Evolutionary conservation across 2,888 invertebrate species (phyloP).

Genomic region (Stenichneumon culpator): DNA sequence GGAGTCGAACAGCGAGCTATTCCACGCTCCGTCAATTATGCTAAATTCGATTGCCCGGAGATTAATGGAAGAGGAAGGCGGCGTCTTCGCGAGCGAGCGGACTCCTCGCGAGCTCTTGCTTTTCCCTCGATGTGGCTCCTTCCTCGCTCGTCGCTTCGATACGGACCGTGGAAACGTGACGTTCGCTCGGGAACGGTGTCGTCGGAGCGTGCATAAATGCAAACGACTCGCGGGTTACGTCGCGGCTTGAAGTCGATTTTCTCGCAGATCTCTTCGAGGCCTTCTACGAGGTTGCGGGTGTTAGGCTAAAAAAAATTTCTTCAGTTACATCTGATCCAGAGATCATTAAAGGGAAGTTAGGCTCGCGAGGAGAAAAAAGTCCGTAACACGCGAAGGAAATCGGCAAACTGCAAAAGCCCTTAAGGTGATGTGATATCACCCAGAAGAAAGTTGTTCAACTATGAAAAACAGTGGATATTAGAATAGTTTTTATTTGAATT

Average conservation of each 20-base stretch:
- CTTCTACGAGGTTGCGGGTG: background rate
- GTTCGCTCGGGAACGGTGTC: conserved; percentile 73
- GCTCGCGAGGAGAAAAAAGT: no score
- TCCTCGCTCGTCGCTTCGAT: conserved; percentile 61
- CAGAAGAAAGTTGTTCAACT: no score
- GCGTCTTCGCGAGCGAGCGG: conserved; percentile 60
- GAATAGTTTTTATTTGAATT: no score
- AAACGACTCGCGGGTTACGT: conserved; percentile 71
- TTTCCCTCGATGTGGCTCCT: conserved; percentile 64
- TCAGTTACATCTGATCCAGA: background rate
- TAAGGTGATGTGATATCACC: no score
- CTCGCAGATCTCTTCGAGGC: background rate
- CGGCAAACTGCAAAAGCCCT: no score
- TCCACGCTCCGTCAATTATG: conserved; percentile 85
- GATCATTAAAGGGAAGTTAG: no score
- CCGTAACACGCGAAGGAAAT: no score
- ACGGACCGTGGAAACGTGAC: conserved; percentile 75
- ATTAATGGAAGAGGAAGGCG: conserved; percentile 84
- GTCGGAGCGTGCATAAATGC: conserved; percentile 78
- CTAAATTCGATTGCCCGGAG: conserved; percentile 84
- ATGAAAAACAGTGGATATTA: no score
- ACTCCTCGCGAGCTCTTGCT: conserved; percentile 51
- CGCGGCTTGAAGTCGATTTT: conserved; percentile 34
- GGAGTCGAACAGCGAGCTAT: conserved; percentile 83
- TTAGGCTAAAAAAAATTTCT: background rate